Evolutionary conservation across 2,797 vertebrate genomes (phyloP), one percentile per base, ranked within the genome.

Genomic region (Mus caroli): DNA sequence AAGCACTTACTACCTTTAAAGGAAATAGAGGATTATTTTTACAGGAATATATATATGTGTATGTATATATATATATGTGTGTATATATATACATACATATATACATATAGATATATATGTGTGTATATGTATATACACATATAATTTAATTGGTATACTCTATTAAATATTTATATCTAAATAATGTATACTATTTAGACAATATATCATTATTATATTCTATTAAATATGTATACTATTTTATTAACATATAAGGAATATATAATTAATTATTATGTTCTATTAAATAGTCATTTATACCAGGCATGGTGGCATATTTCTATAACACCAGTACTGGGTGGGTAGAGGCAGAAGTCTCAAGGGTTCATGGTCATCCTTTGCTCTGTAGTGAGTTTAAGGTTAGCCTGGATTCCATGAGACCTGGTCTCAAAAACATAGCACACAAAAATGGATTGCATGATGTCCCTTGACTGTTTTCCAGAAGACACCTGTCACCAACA

Each of bases 1-100:
- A 56, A 52, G n/a, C 31, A 52, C 37, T 95, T 76, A n/a, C 14
- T 62, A 67, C 50, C 54, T 75, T 89, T 67, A 64, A 22, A 85
- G 69, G 54, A 91, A 89, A 43, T 94, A 62, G 40, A 88, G 13
- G 52, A 52, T 56, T 56, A 58, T 92, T 91, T 91, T 69, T 69
- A n/a, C 28, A 64, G 40, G 60, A 64, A 50, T 84, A 50, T 85
- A 85, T 67, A 14, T 14, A 24, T 43, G 46, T 77, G 31, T 77
- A 26, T 76, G 17, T 69, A 7, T 69, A 19, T 19, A 19, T 71
- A 7, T 7, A 11, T 11, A 6, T 31, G 6, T 46, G 4, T 46
- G 4, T 46, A 10, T 46, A 10, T 46, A 6, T 46, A 46, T 6
- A 46, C 43, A 62, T 62, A 22, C 22, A 50, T 46, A 10, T 46